Percentiles rank a stretch among this genome's conserved stretches.
phyloP scores from a whole-genome alignment of 2,888 invertebrate genomes.

The Cosmia trapezina region DNA sequence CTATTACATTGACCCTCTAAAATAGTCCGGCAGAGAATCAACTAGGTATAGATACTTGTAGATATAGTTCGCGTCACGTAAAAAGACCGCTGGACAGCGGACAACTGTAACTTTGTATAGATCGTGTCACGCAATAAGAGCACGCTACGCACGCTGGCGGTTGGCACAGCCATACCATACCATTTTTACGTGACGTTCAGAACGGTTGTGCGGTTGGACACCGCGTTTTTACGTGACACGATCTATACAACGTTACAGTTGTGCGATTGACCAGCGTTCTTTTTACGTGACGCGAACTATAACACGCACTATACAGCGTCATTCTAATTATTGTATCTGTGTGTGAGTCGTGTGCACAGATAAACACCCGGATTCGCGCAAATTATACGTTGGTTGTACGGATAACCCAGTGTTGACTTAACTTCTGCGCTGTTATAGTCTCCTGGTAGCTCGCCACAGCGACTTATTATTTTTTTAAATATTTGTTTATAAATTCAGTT shows the following conservation, averaged over 20 bases:
- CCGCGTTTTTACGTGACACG: too few relatives aligned
- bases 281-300: too few relatives aligned
- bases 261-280: too few relatives aligned
- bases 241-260: too few relatives aligned
- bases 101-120: too few relatives aligned
- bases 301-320: slow-evolving; percentile 31
- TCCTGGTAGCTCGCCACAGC: slow-evolving; percentile 40
- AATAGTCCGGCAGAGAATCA: slow-evolving; percentile 30
- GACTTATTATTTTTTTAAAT: slow-evolving; percentile 17
- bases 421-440: slow-evolving; percentile 44
- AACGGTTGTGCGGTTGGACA: too few relatives aligned
- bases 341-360: slow-evolving; percentile 52
- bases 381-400: slow-evolving; percentile 58
- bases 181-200: too few relatives aligned
- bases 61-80: too few relatives aligned
- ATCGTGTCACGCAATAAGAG: too few relatives aligned
- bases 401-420: slow-evolving; percentile 69
- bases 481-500: slow-evolving; percentile 20
- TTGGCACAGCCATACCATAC: too few relatives aligned
- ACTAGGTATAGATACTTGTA: slow-evolving; percentile 12
- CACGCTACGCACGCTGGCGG: too few relatives aligned
- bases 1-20: slow-evolving; percentile 38
- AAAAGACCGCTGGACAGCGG: too few relatives aligned
- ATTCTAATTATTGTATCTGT: slow-evolving; percentile 59
- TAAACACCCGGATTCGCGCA: slow-evolving; percentile 64